Base-by-base conservation (phyloP, 2,113 vertebrate genomes). In the Lipotes vexillifer region DNA sequence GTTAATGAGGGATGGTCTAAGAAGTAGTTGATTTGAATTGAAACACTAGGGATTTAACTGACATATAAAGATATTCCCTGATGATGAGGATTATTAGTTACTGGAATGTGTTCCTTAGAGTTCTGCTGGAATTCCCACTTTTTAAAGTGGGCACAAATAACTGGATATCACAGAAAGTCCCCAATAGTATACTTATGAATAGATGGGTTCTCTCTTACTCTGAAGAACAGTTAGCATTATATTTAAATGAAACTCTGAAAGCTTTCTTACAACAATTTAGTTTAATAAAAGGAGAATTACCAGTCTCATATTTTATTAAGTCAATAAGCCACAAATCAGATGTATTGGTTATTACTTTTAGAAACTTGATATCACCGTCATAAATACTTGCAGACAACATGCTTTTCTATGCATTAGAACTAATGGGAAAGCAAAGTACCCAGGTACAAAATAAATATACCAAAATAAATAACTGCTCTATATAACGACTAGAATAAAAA, bases 241-340 rank as follows among this genome's bases (percentile, higher is more conserved):
- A 85, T 75, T 94, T 84, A 91, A 94, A 74, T 33, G 13, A 3
- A 96, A 68, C 29, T 86, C 29, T 87, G n/a, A 97, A 92, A 92
- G 23, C 2, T 77, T 87, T 88, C 33, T 89, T 29, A 84, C 46
- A 59, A 77, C 10, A 69, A 66, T 31, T 77, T 75, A 8, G 12
- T 82, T 63, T 96, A 93, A 55, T 7, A 65, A 88, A 57, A 36
- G 29, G 23, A 61, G 5, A 88, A 85, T 81, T 90, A 65, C 0
- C 15, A 89, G 31, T 21, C 17, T 94, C 36, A 65, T 52, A 8
- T 78, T 86, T 92, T 80, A 71, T 69, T 92, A 71, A 77, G 52
- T 66, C 61, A 88, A 12, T 88, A 94, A 72, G 3, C 2, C 33
- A 27, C 12, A 85, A 78, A 49, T 94, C 13, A 90, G n/a, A 74